These are phyloP conservation scores for Phrynocephalus vlangalii DNA, from an alignment of 2,797 vertebrate genomes.

Conservation along the genomic window DNA sequence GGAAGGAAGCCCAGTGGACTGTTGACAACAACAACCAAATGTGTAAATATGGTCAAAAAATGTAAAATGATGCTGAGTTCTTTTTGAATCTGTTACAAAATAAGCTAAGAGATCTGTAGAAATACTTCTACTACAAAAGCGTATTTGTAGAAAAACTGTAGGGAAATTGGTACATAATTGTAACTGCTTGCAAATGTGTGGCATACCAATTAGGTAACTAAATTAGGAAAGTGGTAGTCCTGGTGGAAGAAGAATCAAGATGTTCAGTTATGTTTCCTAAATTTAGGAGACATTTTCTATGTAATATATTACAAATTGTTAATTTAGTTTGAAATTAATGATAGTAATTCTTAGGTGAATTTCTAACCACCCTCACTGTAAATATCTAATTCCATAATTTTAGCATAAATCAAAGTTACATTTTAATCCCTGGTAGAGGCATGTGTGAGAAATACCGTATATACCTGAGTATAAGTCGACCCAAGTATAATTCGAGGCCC, in stretches of 20 bases:
- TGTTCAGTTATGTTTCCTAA: conserved; percentile 13
- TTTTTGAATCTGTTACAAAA: conserved; percentile 8
- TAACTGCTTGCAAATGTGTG: conserved; percentile 45
- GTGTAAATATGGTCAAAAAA: conserved; percentile 28
- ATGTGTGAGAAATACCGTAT: neutral
- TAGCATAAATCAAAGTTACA: neutral
- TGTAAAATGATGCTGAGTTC: neutral
- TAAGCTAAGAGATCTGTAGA: neutral
- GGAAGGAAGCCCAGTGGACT: neutral
- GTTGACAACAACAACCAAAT: neutral
- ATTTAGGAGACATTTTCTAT: conserved; percentile 47
- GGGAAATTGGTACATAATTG: neutral
- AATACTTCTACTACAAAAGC: conserved; percentile 37
- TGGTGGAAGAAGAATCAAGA: conserved; percentile 12
- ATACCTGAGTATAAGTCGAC: too few relatives aligned
- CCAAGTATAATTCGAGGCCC: too few relatives aligned
- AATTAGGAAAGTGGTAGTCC: conserved; percentile 18
- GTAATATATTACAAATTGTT: conserved; percentile 37
- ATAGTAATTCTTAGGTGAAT: neutral
- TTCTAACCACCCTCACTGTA: neutral
- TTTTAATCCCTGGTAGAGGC: neutral
- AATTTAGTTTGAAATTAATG: neutral
- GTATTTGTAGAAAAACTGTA: neutral
- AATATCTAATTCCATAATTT: neutral
- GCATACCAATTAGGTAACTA: conserved; percentile 42